phyloP scores from a whole-genome alignment of 2,888 invertebrate genomes.

The Mythimna loreyi region DNA sequence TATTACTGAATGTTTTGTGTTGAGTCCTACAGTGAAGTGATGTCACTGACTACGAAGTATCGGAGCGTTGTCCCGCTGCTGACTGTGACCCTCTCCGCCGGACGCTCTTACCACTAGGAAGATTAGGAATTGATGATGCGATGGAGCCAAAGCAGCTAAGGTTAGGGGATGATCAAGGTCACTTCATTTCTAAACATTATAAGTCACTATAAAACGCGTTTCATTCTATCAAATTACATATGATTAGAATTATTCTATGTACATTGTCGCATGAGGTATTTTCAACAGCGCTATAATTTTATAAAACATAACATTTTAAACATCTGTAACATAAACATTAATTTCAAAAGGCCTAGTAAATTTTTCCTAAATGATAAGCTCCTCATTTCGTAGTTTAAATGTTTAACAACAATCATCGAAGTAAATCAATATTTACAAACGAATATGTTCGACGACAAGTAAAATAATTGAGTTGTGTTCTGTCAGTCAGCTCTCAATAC shows the following conservation, averaged over 20 bases:
- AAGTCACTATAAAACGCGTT: conserved; percentile 82
- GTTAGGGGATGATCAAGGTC: conserved; percentile 88
- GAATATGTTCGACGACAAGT: conserved; percentile 48
- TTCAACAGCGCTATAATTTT: conserved; percentile 81
- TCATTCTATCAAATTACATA: conserved; percentile 76
- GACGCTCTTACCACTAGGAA: conserved; percentile 67
- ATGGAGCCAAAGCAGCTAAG: conserved; percentile 87
- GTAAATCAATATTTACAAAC: conserved; percentile 54
- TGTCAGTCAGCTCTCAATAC: conserved; percentile 60
- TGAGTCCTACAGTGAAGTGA: conserved; percentile 70
- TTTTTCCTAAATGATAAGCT: conserved; percentile 87
- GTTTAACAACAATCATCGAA: conserved; percentile 59
- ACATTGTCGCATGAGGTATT: conserved; percentile 84
- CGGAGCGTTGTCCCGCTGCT: conserved; percentile 23
- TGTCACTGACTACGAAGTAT: conserved; percentile 63
- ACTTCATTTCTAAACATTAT: conserved; percentile 89
- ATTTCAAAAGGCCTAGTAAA: conserved; percentile 78
- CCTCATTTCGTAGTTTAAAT: conserved; percentile 73
- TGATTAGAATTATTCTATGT: conserved; percentile 76
- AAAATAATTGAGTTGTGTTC: conserved; percentile 53
- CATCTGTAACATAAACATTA: conserved; percentile 73
- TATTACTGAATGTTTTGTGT: conserved; percentile 70
- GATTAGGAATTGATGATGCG: conserved; percentile 75
- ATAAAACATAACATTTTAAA: conserved; percentile 76
- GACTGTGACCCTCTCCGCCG: conserved; percentile 38